These are phyloP conservation scores for Lottia scabra DNA, from an alignment of 2,888 invertebrate genomes.

Conservation along the genomic window DNA sequence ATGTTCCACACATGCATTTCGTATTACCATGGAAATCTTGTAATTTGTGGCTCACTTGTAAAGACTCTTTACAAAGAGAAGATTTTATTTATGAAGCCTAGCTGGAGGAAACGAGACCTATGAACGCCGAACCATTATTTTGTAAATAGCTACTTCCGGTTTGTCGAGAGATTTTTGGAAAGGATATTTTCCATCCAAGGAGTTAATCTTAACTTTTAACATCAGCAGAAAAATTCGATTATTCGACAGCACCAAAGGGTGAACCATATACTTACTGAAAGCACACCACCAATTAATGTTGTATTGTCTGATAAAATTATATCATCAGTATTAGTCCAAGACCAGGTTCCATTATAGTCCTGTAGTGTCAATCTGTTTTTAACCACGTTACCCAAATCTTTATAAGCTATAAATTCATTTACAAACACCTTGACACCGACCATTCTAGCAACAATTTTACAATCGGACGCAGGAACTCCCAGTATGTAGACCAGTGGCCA, in stretches of 20 bases:
- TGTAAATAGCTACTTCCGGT: too few species aligned
- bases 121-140: too few species aligned
- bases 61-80: too few species aligned
- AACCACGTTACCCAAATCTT: constrained; percentile 72
- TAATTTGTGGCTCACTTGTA: too few species aligned
- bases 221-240: too few species aligned
- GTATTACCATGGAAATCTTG: too few species aligned
- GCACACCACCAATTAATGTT: constrained; percentile 40
- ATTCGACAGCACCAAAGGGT: background rate
- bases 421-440: constrained; percentile 90
- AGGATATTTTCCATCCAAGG: background rate
- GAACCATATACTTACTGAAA: constrained; percentile 35
- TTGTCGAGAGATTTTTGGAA: too few species aligned
- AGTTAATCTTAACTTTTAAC: too few species aligned
- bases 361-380: constrained; percentile 34
- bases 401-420: constrained; percentile 93
- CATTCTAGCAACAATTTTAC: constrained; percentile 81
- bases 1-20: too few species aligned
- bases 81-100: too few species aligned
- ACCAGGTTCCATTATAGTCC: constrained; percentile 30
- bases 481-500: constrained; percentile 90
- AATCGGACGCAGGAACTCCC: constrained; percentile 77
- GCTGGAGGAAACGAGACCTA: too few species aligned
- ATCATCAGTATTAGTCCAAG: constrained; percentile 25
- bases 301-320: constrained; percentile 27